Conservation (phyloP, 2,888 invertebrate genomes). For the Ochlodes sylvanus region DNA sequence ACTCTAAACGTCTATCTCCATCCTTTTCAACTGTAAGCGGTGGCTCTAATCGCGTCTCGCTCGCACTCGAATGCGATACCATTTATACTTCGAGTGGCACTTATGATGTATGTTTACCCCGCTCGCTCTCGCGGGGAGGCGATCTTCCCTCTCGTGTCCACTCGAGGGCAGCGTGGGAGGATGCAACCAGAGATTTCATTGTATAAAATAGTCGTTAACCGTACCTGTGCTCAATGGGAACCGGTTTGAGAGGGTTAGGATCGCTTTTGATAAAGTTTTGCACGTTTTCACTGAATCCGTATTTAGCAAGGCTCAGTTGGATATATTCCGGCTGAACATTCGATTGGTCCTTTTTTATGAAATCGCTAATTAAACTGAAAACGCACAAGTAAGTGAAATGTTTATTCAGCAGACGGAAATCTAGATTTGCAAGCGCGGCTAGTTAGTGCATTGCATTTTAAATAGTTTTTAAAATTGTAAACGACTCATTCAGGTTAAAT, state of each 20-base stretch:
- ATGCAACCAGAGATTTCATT: constrained; percentile 72
- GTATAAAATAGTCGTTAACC: constrained; percentile 59
- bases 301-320: constrained; percentile 32
- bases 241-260: constrained; percentile 46
- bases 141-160: constrained; percentile 60
- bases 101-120: constrained; percentile 58
- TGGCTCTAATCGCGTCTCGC: constrained; percentile 46
- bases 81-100: constrained; percentile 78
- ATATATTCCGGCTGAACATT: constrained; percentile 27
- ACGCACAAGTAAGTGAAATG: constrained; percentile 35
- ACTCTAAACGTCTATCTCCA: constrained; percentile 38
- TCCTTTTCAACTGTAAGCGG: constrained; percentile 37
- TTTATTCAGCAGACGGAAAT: constrained; percentile 41
- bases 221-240: constrained; percentile 46
- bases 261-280: constrained; percentile 49
- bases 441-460: constrained; percentile 23
- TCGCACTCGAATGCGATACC: constrained; percentile 72
- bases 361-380: constrained; percentile 37
- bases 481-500: constrained; percentile 30
- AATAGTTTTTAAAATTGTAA: constrained; percentile 28
- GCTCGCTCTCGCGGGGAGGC: constrained; percentile 48
- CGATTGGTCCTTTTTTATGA: constrained; percentile 45
- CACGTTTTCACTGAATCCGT: constrained; percentile 37
- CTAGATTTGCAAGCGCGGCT: constrained; percentile 40
- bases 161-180: constrained; percentile 63